Percentiles rank a stretch among this genome's conserved stretches.
Conservation (phyloP, 2,113 vertebrate genomes). For the Sorex fumeus region DNA sequence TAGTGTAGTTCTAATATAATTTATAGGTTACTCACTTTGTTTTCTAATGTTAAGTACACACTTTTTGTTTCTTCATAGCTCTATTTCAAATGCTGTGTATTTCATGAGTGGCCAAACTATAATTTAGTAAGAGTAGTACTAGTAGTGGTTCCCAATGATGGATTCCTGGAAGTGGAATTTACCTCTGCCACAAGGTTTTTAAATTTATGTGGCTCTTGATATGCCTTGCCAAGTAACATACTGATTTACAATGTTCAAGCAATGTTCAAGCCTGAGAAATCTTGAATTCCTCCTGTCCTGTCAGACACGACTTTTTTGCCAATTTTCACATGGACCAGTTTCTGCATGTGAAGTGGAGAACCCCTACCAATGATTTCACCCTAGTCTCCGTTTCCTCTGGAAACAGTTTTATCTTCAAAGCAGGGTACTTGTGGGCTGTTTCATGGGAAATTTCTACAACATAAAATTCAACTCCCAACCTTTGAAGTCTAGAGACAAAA, state of each 20-base stretch:
- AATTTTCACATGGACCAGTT: neutral
- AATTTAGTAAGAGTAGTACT: constrained; percentile 32
- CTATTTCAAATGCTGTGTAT: constrained; percentile 49
- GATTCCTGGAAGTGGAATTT: constrained; percentile 52
- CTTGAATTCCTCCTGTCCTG: constrained; percentile 27
- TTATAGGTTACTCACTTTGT: constrained; percentile 24
- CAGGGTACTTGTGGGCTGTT: neutral
- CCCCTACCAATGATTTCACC: neutral
- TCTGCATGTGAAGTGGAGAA: neutral
- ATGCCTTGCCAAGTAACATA: neutral
- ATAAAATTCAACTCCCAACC: neutral
- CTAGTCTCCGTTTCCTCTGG: neutral
- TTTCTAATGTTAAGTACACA: constrained; percentile 3
- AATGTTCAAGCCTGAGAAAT: constrained; percentile 12
- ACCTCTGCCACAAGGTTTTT: constrained; percentile 52
- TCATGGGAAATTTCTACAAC: constrained; percentile 26
- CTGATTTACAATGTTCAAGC: constrained; percentile 42
- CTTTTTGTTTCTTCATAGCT: constrained; percentile 31
- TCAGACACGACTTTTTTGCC: neutral
- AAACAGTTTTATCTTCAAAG: neutral
- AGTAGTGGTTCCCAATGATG: constrained; percentile 20
- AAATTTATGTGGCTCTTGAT: constrained; percentile 48
- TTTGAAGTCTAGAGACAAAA: constrained; percentile 33
- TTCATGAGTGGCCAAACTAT: neutral
- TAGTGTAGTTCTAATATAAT: neutral